Evolutionary conservation across 2,113 vertebrate species (phyloP).

Genomic region (Calyptomena viridis): DNA sequence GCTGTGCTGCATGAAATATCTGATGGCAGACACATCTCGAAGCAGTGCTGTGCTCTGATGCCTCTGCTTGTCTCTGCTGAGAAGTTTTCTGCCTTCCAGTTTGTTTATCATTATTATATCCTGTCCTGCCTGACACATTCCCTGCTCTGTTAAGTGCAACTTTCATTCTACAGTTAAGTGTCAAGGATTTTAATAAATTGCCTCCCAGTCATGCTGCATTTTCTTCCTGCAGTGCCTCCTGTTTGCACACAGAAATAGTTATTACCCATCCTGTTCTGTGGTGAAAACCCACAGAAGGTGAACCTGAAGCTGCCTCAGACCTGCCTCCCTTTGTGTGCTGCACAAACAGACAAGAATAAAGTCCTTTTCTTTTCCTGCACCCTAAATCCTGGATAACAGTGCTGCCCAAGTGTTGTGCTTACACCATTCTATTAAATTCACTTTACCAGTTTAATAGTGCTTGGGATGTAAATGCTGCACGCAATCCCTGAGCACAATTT

Average conservation of each 20-base stretch:
- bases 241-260: not conserved
- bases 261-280: not conserved
- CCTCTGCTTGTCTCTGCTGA: not conserved
- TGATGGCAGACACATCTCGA: not conserved
- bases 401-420: not conserved
- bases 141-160: not conserved
- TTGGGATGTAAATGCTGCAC: not conserved
- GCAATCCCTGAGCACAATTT: not conserved
- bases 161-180: not conserved
- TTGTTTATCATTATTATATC: not conserved
- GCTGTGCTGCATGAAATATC: not conserved
- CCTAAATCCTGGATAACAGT: not conserved
- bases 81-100: not conserved
- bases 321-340: not conserved
- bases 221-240: not conserved
- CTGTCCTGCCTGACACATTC: not conserved
- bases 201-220: not conserved
- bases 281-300: not conserved
- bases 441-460: not conserved
- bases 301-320: not conserved
- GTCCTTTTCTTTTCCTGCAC: not conserved
- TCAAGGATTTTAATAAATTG: not conserved
- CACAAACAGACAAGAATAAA: not conserved
- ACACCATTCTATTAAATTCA: not conserved
- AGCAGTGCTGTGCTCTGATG: not conserved